Conservation (phyloP, 2,888 invertebrate genomes). For the Rhagophthalmus giganteus region DNA sequence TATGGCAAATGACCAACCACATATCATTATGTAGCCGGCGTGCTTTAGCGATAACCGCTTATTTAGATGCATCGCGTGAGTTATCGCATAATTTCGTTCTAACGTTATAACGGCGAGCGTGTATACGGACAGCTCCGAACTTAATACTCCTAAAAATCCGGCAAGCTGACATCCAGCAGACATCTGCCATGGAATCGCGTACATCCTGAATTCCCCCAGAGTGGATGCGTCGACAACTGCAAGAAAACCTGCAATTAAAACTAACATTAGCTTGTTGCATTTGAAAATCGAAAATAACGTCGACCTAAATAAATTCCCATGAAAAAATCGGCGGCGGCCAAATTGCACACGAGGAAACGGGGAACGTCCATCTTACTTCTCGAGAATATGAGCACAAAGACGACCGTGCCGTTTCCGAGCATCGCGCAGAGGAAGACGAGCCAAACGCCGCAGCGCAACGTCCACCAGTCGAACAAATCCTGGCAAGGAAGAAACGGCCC, state of each 20-base stretch:
- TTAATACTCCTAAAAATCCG: conserved; percentile 92
- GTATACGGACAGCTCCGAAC: conserved; percentile 92
- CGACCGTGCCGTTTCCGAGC: conserved; percentile 94
- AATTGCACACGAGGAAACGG: conserved; percentile 92
- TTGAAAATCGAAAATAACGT: neutral
- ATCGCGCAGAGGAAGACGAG: conserved; percentile 93
- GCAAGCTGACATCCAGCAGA: conserved; percentile 90
- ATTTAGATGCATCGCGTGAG: conserved; percentile 96
- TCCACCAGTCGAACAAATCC: conserved; percentile 98
- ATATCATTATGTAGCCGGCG: conserved; percentile 88
- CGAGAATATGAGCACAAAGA: conserved; percentile 89
- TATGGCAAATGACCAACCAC: conserved; percentile 90
- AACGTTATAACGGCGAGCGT: conserved; percentile 95
- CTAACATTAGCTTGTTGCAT: neutral
- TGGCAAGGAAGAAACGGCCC: conserved; percentile 95
- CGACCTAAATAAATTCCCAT: conserved; percentile 92
- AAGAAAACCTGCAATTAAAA: conserved; percentile 69
- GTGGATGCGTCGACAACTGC: conserved; percentile 96
- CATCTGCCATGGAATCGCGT: conserved; percentile 97
- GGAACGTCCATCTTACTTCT: conserved; percentile 96
- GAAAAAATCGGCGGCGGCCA: conserved; percentile 95
- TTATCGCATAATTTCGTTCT: conserved; percentile 95
- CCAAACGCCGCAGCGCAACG: conserved; percentile 95
- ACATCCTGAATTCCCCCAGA: conserved; percentile 92
- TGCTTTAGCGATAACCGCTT: conserved; percentile 88